These are phyloP conservation scores for Platanista minor DNA, from an alignment of 2,113 vertebrate genomes.

Conservation along the genomic window DNA sequence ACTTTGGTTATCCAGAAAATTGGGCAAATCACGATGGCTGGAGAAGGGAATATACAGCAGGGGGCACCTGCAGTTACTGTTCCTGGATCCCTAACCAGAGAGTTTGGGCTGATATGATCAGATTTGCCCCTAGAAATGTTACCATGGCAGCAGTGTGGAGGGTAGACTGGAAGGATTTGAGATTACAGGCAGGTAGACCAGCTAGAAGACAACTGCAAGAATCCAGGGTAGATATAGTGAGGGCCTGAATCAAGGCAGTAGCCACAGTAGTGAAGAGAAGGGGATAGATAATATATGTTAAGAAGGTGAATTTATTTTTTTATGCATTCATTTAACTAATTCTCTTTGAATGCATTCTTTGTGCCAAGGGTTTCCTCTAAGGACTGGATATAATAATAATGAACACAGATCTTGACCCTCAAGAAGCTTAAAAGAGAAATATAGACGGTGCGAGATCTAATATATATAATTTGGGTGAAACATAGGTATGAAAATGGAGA, in stretches of 20 bases:
- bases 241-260: neutral
- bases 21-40: neutral
- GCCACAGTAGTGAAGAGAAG: neutral
- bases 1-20: neutral
- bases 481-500: neutral
- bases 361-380: neutral
- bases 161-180: neutral
- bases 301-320: neutral
- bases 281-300: neutral
- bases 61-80: neutral
- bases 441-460: neutral
- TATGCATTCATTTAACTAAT: neutral
- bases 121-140: neutral
- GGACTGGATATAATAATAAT: neutral
- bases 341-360: neutral
- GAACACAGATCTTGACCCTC: neutral
- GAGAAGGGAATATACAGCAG: neutral
- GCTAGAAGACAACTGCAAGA: neutral
- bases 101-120: neutral
- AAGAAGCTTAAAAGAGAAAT: neutral
- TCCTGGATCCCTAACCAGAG: neutral
- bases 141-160: neutral
- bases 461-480: neutral
- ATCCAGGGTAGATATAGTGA: neutral
- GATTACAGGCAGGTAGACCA: neutral